A percentile compares a stretch with the other conserved stretches of the same genome.
These are phyloP conservation scores for Corynorhinus townsendii DNA, from an alignment of 2,113 vertebrate species.

Conservation along the genomic window DNA sequence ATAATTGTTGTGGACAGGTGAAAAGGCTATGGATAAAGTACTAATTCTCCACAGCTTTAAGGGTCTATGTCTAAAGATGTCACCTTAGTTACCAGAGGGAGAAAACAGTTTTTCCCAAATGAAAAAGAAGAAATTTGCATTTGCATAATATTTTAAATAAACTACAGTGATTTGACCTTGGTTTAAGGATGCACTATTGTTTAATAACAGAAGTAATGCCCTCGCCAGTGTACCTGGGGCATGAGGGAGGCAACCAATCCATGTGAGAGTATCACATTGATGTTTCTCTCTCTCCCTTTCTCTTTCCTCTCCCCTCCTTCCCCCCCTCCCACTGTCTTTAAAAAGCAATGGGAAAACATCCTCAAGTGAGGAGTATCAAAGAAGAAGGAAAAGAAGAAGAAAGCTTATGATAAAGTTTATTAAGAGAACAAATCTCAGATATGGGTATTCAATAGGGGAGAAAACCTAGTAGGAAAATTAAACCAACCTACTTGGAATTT, in stretches of 20 bases:
- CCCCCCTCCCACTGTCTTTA: too few relatives aligned
- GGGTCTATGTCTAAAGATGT: background rate
- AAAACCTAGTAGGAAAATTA: background rate
- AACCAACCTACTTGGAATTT: background rate
- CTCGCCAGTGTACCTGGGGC: too few relatives aligned
- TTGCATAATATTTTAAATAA: conserved; percentile 31
- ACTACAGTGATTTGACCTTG: background rate
- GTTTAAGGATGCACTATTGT: background rate
- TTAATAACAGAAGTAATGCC: background rate
- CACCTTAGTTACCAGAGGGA: background rate
- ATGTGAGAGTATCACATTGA: too few relatives aligned
- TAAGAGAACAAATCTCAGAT: background rate
- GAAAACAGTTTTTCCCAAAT: background rate
- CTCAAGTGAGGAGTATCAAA: too few relatives aligned
- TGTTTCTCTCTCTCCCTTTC: too few relatives aligned
- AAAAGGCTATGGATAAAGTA: background rate
- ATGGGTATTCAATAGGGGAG: background rate
- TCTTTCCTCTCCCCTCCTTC: too few relatives aligned
- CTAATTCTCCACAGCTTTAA: background rate
- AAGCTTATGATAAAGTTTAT: background rate
- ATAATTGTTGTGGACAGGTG: background rate
- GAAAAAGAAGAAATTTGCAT: background rate
- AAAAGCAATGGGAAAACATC: too few relatives aligned
- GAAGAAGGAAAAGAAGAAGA: background rate
- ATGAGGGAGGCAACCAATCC: too few relatives aligned